phyloP scores from a whole-genome alignment of 1,140 invertebrate genomes.

The Diabrotica undecimpunctata region DNA sequence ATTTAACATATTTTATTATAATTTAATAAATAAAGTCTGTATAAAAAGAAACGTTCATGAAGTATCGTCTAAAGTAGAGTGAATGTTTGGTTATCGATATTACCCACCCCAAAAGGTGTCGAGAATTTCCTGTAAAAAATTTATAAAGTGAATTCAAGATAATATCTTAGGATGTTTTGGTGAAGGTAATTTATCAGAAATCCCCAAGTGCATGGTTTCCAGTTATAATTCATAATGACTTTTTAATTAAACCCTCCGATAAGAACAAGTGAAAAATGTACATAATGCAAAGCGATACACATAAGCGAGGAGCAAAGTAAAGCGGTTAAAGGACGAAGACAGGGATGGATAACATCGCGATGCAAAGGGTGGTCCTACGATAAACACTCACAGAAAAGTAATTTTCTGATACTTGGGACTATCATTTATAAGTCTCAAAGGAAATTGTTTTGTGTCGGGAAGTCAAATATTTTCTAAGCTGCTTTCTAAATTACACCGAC shows the following conservation, averaged over 20 bases:
- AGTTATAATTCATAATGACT: conserved; percentile 42
- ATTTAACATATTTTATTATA: too few species aligned
- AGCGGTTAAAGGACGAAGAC: conserved; percentile 8
- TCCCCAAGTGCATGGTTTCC: conserved; percentile 18
- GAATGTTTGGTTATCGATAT: too few species aligned
- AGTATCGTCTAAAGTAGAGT: too few species aligned
- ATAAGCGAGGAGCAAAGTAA: conserved; percentile 27
- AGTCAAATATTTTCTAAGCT: not conserved
- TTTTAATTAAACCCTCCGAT: conserved; percentile 39
- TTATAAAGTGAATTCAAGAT: not conserved
- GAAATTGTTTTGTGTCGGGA: not conserved
- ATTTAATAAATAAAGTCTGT: too few species aligned
- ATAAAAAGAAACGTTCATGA: too few species aligned
- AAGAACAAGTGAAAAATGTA: conserved; percentile 38
- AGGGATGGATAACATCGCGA: not conserved
- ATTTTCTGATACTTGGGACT: conserved; percentile 16
- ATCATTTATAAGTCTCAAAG: conserved; percentile 9
- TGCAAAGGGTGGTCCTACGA: not conserved
- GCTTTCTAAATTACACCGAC: not conserved
- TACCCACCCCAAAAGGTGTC: too few species aligned
- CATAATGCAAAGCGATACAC: conserved; percentile 36
- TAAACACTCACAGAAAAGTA: conserved; percentile 17
- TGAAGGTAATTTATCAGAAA: conserved; percentile 17
- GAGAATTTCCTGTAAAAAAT: not conserved
- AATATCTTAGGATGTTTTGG: not conserved